Conservation (phyloP, 2,113 vertebrate species). For the Syrmaticus mikado region DNA sequence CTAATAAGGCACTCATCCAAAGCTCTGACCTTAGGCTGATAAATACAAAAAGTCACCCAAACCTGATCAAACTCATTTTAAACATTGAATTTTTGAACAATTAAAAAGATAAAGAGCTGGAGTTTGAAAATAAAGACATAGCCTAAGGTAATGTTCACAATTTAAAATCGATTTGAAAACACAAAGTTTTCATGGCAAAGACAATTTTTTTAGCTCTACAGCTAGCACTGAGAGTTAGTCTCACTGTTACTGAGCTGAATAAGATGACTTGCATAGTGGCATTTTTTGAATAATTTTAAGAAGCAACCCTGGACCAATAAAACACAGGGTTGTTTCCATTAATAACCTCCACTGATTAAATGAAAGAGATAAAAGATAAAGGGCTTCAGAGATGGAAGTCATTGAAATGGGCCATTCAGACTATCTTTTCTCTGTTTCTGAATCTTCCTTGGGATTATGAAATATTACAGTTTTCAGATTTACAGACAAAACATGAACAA, state of each 20-base stretch:
- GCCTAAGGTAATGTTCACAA: neutral
- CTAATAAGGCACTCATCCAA: conserved; percentile 1
- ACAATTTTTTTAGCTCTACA: neutral
- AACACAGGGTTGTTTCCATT: neutral
- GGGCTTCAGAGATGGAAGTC: neutral
- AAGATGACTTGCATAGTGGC: neutral
- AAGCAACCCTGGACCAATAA: neutral
- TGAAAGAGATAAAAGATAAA: neutral
- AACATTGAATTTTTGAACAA: conserved; percentile 26
- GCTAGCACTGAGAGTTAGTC: neutral
- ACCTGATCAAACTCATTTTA: neutral
- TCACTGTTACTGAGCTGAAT: neutral
- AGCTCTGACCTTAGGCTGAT: conserved; percentile 6
- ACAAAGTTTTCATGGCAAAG: neutral
- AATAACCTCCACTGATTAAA: conserved; percentile 10
- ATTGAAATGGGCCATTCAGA: neutral
- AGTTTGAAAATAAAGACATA: conserved; percentile 14
- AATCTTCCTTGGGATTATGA: neutral
- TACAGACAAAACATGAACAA: conserved; percentile 23
- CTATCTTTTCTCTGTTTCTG: neutral
- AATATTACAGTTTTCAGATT: conserved; percentile 31
- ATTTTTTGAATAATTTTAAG: neutral
- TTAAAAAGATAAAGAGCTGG: conserved; percentile 38
- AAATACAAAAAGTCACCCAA: neutral
- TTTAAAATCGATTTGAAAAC: neutral